Evolutionary conservation across 2,113 vertebrate genomes (phyloP).

Genomic region (Abramis brama): DNA sequence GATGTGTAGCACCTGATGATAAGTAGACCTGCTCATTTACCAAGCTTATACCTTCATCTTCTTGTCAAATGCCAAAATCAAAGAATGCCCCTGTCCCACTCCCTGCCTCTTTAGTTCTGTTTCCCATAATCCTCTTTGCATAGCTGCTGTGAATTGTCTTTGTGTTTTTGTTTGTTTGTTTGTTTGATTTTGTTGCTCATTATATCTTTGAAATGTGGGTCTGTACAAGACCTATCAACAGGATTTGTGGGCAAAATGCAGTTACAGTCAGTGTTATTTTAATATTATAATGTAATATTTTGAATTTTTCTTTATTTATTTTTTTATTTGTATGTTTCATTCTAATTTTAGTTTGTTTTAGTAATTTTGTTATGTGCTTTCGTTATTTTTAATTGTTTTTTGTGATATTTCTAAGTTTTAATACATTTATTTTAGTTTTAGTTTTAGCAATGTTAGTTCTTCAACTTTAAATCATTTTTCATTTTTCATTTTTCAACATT

Average conservation of each 20-base stretch:
- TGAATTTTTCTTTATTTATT: background rate
- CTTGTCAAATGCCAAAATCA: background rate
- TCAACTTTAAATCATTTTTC: background rate
- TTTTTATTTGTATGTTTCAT: background rate
- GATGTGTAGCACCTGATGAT: too few relatives aligned
- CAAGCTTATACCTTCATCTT: background rate
- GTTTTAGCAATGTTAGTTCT: background rate
- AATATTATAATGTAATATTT: background rate
- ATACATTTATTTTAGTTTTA: background rate
- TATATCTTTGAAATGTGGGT: background rate
- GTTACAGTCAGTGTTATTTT: background rate
- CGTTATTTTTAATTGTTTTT: background rate
- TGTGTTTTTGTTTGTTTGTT: too few relatives aligned
- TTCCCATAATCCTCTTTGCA: background rate
- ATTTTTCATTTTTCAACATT: background rate
- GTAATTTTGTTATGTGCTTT: background rate
- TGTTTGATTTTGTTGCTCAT: background rate
- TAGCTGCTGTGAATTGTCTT: background rate
- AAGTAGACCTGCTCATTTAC: background rate
- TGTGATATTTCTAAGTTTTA: background rate
- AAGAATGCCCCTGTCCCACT: background rate
- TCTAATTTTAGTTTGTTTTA: background rate
- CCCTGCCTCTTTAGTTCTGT: background rate
- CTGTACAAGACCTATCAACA: background rate
- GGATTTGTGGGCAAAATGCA: background rate